Evolutionary conservation across 2,888 invertebrate genomes (phyloP), one percentile per base, ranked within the genome.

Genomic region (Drosophila limbata): DNA sequence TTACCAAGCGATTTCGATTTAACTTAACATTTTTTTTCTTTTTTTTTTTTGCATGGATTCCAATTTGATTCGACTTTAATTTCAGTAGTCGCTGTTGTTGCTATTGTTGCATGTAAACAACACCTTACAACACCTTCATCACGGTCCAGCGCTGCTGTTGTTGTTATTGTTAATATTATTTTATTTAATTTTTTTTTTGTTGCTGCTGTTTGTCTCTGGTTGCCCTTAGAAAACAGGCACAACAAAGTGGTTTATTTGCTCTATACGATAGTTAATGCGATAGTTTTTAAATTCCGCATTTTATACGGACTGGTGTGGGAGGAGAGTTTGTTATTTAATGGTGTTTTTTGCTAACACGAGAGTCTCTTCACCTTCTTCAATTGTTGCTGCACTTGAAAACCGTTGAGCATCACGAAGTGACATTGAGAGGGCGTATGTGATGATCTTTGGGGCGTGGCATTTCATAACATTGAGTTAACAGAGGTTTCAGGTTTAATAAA

Each of bases 51-150:
- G 13, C 48, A 48, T 37, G 67, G 47, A 63, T 60, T 67, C 21
- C 51, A 42, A 52, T 68, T 75, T 63, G 63, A 64, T 79, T 64
- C 63, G 61, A 53, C 31, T 60, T 63, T 60, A 75, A 66, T 74
- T 79, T 79, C 48, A 61, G 59, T 57, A 50, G 69, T 31, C 55
- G 47, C 25, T 69, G 50, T 11, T 65, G 44, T 15, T 66, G 48
- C 37, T 66, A 33, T 60, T 69, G 78, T 77, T 83, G 88, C 80
- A 70, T 85, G 83, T 88, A 85, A 84, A 80, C 85, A 77, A 84
- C 81, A 84, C 88, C 86, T 84, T 84, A 70, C 86, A 84, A 85
- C 83, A 84, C 84, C 84, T 85, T 88, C 86, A 83, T 80, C 86
- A 86, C 81, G 83, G 86, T 83, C 83, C 88, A 85, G 83, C 73